phyloP scores from a whole-genome alignment of 2,113 vertebrate genomes.

The Sphyrna mokarran region DNA sequence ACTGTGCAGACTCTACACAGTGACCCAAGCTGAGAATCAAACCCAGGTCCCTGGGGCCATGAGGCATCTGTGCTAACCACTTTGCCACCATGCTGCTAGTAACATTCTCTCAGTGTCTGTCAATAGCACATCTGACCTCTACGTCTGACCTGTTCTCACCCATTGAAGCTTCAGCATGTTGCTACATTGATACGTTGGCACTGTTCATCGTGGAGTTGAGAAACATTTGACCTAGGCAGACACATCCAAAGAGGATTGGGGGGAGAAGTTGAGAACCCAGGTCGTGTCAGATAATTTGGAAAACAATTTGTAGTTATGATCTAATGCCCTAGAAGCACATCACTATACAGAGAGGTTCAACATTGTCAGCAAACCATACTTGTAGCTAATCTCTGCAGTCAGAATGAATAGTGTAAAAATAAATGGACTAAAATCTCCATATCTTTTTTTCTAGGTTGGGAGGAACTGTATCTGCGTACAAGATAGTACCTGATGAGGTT shows the following conservation, averaged over 20 bases:
- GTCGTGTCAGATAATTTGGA: not conserved
- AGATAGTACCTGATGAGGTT: constrained; percentile 97
- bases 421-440: constrained; percentile 40
- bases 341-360: not conserved
- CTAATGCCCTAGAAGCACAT: not conserved
- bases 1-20: too few relatives aligned
- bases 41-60: too few relatives aligned
- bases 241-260: not conserved
- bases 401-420: not conserved
- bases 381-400: not conserved
- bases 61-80: too few relatives aligned
- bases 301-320: not conserved
- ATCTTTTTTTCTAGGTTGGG: constrained; percentile 80
- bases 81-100: too few relatives aligned
- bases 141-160: too few relatives aligned
- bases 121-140: not conserved
- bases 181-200: not conserved
- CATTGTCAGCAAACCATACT: not conserved
- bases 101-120: not conserved
- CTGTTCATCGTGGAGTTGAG: not conserved
- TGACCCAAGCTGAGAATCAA: too few relatives aligned
- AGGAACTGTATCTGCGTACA: constrained; percentile 93
- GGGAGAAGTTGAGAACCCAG: not conserved
- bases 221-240: not conserved
- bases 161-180: not conserved